These are phyloP conservation scores for Tachyglossus aculeatus DNA, from an alignment of 2,797 vertebrate genomes.

Conservation along the genomic window DNA sequence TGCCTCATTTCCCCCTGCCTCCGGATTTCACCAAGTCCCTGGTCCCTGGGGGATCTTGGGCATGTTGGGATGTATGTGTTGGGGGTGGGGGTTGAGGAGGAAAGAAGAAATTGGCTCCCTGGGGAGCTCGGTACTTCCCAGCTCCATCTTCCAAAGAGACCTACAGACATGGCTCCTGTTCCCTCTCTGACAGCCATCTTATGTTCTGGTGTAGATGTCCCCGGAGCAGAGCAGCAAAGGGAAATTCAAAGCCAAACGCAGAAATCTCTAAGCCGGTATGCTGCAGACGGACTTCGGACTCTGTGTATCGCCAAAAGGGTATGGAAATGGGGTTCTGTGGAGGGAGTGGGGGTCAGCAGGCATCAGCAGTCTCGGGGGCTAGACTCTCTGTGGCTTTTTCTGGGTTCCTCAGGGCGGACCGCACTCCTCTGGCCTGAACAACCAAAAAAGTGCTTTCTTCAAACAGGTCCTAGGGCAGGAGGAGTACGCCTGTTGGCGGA, in stretches of 20 bases:
- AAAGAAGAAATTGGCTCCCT: neutral
- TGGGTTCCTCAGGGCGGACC: too few relatives aligned
- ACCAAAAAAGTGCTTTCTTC: too few relatives aligned
- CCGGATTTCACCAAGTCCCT: too few relatives aligned
- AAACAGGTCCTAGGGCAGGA: slow-evolving; percentile 88
- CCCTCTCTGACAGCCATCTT: neutral
- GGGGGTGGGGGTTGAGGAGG: neutral
- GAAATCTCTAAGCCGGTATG: slow-evolving; percentile 93
- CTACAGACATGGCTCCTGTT: slow-evolving; percentile 31
- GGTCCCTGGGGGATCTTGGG: neutral
- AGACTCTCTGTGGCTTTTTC: too few relatives aligned
- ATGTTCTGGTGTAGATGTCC: slow-evolving; percentile 75
- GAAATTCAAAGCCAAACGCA: slow-evolving; percentile 92
- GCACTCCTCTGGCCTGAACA: too few relatives aligned
- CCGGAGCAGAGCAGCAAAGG: slow-evolving; percentile 87
- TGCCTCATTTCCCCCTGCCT: too few relatives aligned
- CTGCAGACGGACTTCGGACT: slow-evolving; percentile 91
- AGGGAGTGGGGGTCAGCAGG: neutral
- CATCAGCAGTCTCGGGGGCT: too few relatives aligned
- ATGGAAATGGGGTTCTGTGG: slow-evolving; percentile 47
- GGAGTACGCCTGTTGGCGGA: slow-evolving; percentile 92
- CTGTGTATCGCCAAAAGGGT: slow-evolving; percentile 98
- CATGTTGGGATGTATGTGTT: too few relatives aligned
- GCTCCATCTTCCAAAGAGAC: neutral
- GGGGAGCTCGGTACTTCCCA: neutral